Base-by-base conservation (phyloP, 2,113 vertebrate genomes). In the Bubo blakistoni region DNA sequence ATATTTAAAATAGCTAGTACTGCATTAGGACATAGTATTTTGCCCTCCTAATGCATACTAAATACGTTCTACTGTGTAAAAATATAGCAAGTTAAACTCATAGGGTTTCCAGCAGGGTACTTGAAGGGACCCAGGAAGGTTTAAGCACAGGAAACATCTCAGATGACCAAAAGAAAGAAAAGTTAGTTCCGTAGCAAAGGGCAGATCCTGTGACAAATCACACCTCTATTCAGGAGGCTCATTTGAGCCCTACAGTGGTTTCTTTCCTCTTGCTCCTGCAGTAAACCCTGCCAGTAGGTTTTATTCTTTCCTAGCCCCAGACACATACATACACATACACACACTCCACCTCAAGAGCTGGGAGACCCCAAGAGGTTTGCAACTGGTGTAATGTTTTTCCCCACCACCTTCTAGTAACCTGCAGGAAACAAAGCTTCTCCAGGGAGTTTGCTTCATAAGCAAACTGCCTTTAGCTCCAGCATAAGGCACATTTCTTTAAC, bases 181-280 rank as follows among this genome's bases (percentile, higher is more conserved):
- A 73, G 40, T 66, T 63, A 55, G 52, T 32, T 89, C 69, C 58
- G 44, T 34, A 89, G 83, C 69, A 91, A 85, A 80, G 40, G 57
- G 40, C 36, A 96, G 72, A 78, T 90, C 82, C 67, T 92, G 74
- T 92, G 83, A 83, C 72, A 86, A 94, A 94, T 87, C 44, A 63
- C 83, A 79, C 49, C 52, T 74, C 71, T 90, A 34, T 84, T 88
- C 55, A 70, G 55, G 8, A 12, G 10, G 24, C 26, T 94, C 52
- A 26, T 70, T 86, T 70, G 51, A 85, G 40, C 29, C 40, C 30
- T 74, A 13, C 32, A 36, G 34, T 72, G 24, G 16, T 79, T 84
- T 78, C 24, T 88, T 79, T 49, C 24, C 78, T 73, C 69, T 78
- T 3, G 0, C 29, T 88, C 7, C 47, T 88, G 30, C 1, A 22